Percentiles rank a stretch among this genome's conserved stretches.
phyloP scores from a whole-genome alignment of 2,888 invertebrate species.

The Cephus rjabovi region DNA sequence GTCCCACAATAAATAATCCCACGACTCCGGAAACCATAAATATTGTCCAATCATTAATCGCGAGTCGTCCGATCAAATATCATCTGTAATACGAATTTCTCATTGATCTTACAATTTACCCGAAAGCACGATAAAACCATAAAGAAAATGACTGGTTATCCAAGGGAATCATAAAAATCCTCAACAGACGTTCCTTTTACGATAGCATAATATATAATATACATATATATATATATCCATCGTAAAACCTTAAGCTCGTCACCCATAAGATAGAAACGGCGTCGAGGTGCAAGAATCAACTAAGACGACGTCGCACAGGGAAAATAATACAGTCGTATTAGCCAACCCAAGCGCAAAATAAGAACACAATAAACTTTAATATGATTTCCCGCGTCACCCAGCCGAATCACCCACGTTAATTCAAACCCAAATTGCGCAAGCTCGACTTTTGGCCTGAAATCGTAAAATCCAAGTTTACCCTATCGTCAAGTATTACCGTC shows the following conservation, averaged over 20 bases:
- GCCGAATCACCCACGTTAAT: background rate
- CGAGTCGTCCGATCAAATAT: background rate
- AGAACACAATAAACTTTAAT: background rate
- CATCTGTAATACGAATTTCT: background rate
- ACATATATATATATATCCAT: background rate
- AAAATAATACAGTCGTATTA: conserved; percentile 31
- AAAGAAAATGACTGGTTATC: background rate
- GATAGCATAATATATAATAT: background rate
- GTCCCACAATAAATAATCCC: background rate
- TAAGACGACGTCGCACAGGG: conserved; percentile 14
- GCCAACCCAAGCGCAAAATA: background rate
- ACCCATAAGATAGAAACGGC: conserved; percentile 10
- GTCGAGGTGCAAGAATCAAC: conserved; percentile 13
- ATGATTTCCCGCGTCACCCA: background rate
- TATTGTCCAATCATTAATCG: background rate
- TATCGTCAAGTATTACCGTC: no score
- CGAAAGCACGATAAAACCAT: background rate
- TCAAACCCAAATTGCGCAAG: background rate
- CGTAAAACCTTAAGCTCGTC: background rate
- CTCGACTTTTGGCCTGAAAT: background rate
- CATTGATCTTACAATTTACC: background rate
- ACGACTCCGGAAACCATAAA: background rate
- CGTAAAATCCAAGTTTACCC: background rate
- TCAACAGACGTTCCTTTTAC: background rate
- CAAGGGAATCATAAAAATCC: background rate